Evolutionary conservation across 2,888 invertebrate genomes (phyloP).

Genomic region (Hyppa rectilinea): DNA sequence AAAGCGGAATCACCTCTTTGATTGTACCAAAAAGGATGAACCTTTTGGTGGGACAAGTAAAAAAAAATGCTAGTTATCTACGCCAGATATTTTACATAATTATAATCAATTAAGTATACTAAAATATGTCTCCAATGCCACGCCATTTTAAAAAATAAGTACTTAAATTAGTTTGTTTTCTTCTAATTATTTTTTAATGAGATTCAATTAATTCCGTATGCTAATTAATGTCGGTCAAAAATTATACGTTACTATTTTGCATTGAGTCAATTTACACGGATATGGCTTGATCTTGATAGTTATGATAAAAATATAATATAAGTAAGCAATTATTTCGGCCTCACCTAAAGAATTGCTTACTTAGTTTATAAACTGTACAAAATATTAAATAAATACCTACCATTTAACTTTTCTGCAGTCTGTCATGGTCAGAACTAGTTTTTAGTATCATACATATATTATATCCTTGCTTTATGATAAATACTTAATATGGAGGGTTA

Average conservation of each 20-base stretch:
- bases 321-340: too few species aligned
- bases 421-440: not conserved
- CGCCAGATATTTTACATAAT: not conserved
- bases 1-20: too few species aligned
- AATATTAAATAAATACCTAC: not conserved
- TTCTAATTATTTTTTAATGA: constrained; percentile 42
- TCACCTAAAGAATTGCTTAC: not conserved
- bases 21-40: too few species aligned
- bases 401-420: not conserved
- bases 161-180: constrained; percentile 19
- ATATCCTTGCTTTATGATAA: not conserved
- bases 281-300: constrained; percentile 38
- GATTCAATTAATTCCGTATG: constrained; percentile 48
- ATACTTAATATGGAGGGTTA: not conserved
- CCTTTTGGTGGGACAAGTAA: fast-evolving
- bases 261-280: constrained; percentile 33
- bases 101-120: not conserved
- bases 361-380: not conserved
- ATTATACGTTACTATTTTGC: constrained; percentile 21
- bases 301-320: constrained; percentile 24
- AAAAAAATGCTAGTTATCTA: too few species aligned
- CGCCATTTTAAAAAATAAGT: constrained; percentile 1
- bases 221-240: constrained; percentile 44
- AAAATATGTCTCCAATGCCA: not conserved
- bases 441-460: not conserved